A percentile compares a stretch with the other conserved stretches of the same genome.
Conservation (phyloP, 1,140 invertebrate species). For the Lasioglossum albipes region DNA sequence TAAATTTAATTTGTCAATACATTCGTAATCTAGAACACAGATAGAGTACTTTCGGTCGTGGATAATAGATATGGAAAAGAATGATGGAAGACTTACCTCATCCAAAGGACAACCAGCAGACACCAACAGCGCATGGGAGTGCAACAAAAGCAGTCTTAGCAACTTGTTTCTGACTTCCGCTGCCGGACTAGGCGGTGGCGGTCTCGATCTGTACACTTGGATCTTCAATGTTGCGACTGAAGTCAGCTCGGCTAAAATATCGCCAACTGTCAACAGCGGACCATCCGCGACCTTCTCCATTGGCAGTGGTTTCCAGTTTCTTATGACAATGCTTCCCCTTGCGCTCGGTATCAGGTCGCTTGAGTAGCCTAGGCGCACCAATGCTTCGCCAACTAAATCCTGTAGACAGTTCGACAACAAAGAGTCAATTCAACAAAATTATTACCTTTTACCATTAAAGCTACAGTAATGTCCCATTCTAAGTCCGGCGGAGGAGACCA, state of each 20-base stretch:
- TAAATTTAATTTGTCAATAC: too few species aligned
- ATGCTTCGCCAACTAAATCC: constrained; percentile 84
- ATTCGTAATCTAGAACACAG: too few species aligned
- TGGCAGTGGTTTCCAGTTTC: constrained; percentile 95
- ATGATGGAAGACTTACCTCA: constrained; percentile 84
- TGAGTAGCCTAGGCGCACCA: constrained; percentile 84
- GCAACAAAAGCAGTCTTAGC: constrained; percentile 90
- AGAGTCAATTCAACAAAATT: too few species aligned
- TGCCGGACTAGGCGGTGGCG: constrained; percentile 83
- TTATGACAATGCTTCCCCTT: constrained; percentile 91
- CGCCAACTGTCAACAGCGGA: constrained; percentile 91
- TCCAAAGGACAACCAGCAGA: constrained; percentile 95
- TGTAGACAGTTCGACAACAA: constrained; percentile 42
- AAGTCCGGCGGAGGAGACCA: too few species aligned
- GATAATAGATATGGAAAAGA: neutral
- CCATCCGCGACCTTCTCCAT: constrained; percentile 95
- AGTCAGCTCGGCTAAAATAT: constrained; percentile 94
- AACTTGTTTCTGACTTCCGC: constrained; percentile 96
- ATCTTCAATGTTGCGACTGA: constrained; percentile 94
- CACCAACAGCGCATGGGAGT: constrained; percentile 91
- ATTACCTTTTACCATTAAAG: too few species aligned
- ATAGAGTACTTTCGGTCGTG: too few species aligned
- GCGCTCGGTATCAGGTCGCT: constrained; percentile 78
- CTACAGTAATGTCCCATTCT: too few species aligned
- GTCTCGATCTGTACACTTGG: constrained; percentile 90